Evolutionary conservation across 2,888 invertebrate genomes (phyloP), one percentile per base, ranked within the genome.

Genomic region (Drosophila kambysellisi): DNA sequence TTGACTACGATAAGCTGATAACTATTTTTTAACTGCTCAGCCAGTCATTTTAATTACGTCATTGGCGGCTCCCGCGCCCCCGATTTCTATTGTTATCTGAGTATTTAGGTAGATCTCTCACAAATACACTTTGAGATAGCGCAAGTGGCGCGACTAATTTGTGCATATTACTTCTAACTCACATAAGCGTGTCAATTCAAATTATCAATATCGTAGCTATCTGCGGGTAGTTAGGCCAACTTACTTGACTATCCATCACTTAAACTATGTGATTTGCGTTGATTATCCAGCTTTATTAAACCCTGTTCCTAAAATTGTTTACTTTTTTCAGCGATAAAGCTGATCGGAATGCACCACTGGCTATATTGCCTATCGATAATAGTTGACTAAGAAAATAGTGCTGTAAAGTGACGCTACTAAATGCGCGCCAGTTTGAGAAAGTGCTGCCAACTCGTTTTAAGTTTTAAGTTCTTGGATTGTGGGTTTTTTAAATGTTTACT

Each of bases 161-260:
- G 70, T 61, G 64, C 54, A 69, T 70, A 73, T 51, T 68, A 66
- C 73, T 54, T 59, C 70, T 76, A 72, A 48, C 25, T 20, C 11
- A 9, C 9, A 51, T 12, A 15, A 17, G 17, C 1, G n/a, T 51
- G 57, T 32, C 41, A 56, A 17, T n/a, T 29, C n/a, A 17, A 20
- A 25, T 20, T 20, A 35, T 12, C 17, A 20, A 32, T 53, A 12
- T 11, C 50, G 5, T 9, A 11, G 8, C 9, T 51, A 57, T 29
- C 29, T 15, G 15, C 65, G 11, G 3, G 15, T 2, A 6, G 4
- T 4, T 30, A 4, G 51, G 17, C 5, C 0, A 37, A 82, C 88
- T 86, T 81, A 92, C 92, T 88, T 92, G 92, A 82, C 92, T 92
- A 81, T 92, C 92, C 92, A 92, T 92, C 64, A 91, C 92, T 91